phyloP scores from a whole-genome alignment of 37 sponge, comb jelly and placozoan species.

The Ianthella basta region DNA sequence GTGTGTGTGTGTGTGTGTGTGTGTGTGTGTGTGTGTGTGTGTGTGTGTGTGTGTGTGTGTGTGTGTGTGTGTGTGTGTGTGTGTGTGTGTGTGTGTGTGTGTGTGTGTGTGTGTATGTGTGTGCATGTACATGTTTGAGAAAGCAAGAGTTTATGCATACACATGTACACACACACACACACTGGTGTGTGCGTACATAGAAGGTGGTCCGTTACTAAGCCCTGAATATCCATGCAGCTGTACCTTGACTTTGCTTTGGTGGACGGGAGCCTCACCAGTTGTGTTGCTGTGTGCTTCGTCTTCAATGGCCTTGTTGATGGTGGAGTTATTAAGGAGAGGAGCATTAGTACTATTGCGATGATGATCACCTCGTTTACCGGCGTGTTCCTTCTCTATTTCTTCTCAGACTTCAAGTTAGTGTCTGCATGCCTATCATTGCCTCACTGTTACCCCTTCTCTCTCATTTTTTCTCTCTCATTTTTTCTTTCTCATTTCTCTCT shows the following conservation, averaged over 20 bases:
- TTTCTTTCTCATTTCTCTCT: background rate
- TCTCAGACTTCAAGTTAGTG: background rate
- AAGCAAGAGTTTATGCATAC: too few species aligned
- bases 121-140: too few species aligned
- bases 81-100: too few species aligned
- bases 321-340: slow-evolving; percentile 42
- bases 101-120: too few species aligned
- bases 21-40: too few species aligned
- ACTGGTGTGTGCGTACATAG: too few species aligned
- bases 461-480: background rate
- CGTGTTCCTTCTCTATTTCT: background rate
- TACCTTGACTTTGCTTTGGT: slow-evolving; percentile 19
- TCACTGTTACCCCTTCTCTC: too few species aligned
- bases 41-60: too few species aligned
- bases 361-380: background rate
- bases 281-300: slow-evolving; percentile 56
- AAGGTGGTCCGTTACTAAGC: too few species aligned
- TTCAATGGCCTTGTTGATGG: slow-evolving; percentile 54
- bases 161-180: too few species aligned
- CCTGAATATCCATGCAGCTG: background rate
- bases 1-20: background rate
- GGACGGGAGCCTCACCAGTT: slow-evolving; percentile 56
- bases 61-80: too few species aligned
- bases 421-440: too few species aligned
- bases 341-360: slow-evolving; percentile 26